Percentiles rank a stretch among this genome's conserved stretches.
phyloP scores from a whole-genome alignment of 1,140 invertebrate genomes.

The Trissolcus basalis region DNA sequence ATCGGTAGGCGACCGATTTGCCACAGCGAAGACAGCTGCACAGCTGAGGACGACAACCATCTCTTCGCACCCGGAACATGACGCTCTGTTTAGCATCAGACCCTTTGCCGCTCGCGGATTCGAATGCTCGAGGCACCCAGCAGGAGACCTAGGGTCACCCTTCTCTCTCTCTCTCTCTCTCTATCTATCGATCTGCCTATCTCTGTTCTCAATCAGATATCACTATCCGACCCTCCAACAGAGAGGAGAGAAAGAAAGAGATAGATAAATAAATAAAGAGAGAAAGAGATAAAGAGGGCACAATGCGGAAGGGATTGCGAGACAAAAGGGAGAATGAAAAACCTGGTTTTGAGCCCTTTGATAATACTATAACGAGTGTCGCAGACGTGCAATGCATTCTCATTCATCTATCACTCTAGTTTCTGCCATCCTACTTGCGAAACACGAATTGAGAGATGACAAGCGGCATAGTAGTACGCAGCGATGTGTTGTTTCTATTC shows the following conservation, averaged over 20 bases:
- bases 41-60: constrained; percentile 58
- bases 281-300: background rate
- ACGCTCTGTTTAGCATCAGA: constrained; percentile 39
- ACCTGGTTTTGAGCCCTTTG: constrained; percentile 45
- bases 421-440: constrained; percentile 41
- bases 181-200: too few relatives aligned
- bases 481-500: constrained; percentile 22
- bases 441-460: constrained; percentile 48
- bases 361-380: constrained; percentile 52
- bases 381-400: constrained; percentile 57
- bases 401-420: constrained; percentile 67
- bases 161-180: constrained; percentile 73
- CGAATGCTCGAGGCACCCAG: constrained; percentile 62
- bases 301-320: constrained; percentile 19
- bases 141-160: constrained; percentile 66
- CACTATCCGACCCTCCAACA: too few relatives aligned
- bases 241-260: constrained; percentile 64
- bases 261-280: constrained; percentile 33
- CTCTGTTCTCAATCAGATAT: too few relatives aligned
- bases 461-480: constrained; percentile 32
- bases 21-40: constrained; percentile 81
- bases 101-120: constrained; percentile 57
- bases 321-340: constrained; percentile 25
- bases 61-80: constrained; percentile 62
- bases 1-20: constrained; percentile 83